phyloP scores from a whole-genome alignment of 2,113 vertebrate genomes.

The Sporophila hypoxantha region DNA sequence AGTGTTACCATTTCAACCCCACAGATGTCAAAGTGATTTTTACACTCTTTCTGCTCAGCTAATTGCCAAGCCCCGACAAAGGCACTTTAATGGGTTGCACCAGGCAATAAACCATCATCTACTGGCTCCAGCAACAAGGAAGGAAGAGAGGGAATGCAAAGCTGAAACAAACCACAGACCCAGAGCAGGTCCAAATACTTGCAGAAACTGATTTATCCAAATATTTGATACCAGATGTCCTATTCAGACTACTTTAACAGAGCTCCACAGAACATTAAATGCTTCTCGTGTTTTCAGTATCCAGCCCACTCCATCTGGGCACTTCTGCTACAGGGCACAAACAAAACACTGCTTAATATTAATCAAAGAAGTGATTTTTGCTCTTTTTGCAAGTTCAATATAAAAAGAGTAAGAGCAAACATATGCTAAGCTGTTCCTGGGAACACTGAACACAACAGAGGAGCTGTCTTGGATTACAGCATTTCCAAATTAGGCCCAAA shows the following conservation, averaged over 20 bases:
- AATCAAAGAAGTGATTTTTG: not conserved
- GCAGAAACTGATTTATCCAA: conserved; percentile 1
- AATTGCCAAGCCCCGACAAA: not conserved
- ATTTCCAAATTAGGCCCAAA: not conserved
- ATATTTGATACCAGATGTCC: conserved; percentile 28
- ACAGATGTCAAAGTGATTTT: conserved; percentile 7
- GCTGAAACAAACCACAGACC: conserved; percentile 23
- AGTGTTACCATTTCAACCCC: not conserved
- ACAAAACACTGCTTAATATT: not conserved
- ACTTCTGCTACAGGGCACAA: conserved; percentile 24
- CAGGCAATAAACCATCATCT: conserved; percentile 27
- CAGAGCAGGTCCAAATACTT: conserved; percentile 22
- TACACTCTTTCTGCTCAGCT: not conserved
- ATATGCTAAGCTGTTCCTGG: not conserved
- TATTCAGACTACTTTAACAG: conserved; percentile 24
- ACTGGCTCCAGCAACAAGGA: not conserved
- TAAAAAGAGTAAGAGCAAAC: conserved; percentile 21
- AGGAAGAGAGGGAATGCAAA: conserved; percentile 13
- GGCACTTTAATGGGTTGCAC: not conserved
- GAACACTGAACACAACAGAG: not conserved
- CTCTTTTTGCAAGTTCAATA: not conserved
- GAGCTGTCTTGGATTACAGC: not conserved
- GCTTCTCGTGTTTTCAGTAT: not conserved
- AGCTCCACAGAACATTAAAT: not conserved
- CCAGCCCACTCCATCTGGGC: not conserved